phyloP scores from a whole-genome alignment of 2,113 vertebrate genomes.

The Setophaga coronata region DNA sequence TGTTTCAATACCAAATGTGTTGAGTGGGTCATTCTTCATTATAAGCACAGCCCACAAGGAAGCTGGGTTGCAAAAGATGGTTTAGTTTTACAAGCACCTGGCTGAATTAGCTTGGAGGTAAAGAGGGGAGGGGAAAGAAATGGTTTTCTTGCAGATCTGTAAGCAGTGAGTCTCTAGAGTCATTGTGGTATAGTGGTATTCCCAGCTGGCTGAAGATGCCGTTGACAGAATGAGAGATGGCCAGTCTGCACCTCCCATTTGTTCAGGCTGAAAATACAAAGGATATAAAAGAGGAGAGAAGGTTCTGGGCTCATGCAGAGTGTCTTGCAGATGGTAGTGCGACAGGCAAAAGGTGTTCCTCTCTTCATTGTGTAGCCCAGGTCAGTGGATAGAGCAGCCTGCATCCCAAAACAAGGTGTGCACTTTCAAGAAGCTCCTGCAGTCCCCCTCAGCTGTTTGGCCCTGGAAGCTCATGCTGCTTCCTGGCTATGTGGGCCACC shows the following conservation, averaged over 20 bases:
- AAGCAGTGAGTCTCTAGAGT: background rate
- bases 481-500: background rate
- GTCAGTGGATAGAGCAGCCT: background rate
- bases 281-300: background rate
- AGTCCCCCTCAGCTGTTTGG: accelerated
- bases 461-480: background rate
- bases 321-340: background rate
- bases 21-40: background rate
- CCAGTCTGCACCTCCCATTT: background rate
- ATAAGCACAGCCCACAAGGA: background rate
- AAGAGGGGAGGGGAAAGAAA: background rate
- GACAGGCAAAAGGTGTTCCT: background rate
- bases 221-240: background rate
- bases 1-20: background rate
- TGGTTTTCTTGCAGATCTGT: background rate
- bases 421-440: background rate
- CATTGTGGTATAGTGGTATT: accelerated
- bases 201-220: background rate
- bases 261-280: background rate
- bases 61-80: background rate
- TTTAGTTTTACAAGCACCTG: background rate
- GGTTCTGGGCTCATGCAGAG: background rate
- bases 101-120: background rate
- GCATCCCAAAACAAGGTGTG: background rate
- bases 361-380: background rate